These are phyloP conservation scores for Parascotia fuliginaria DNA, from an alignment of 2,888 invertebrate genomes.

Conservation along the genomic window DNA sequence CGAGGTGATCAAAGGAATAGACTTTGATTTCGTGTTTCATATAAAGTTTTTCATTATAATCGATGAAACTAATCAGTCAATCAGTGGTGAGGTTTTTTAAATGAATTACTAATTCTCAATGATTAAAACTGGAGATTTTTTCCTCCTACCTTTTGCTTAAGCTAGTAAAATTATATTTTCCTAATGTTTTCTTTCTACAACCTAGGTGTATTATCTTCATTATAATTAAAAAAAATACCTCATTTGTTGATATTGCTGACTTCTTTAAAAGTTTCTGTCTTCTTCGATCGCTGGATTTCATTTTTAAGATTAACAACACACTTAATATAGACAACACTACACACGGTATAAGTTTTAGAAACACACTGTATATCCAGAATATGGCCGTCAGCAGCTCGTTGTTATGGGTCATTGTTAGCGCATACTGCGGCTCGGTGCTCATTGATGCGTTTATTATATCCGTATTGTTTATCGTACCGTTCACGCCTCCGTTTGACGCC, in stretches of 20 bases:
- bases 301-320: slow-evolving; percentile 90
- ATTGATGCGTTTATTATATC: slow-evolving; percentile 50
- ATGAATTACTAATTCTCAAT: no score
- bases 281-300: slow-evolving; percentile 92
- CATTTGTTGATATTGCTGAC: slow-evolving; percentile 70
- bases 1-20: no score
- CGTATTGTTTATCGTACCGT: slow-evolving; percentile 56
- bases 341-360: slow-evolving; percentile 97
- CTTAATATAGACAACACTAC: slow-evolving; percentile 93
- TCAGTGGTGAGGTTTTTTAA: no score
- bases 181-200: no score
- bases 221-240: slow-evolving; percentile 52
- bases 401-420: slow-evolving; percentile 88
- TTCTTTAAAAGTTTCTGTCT: slow-evolving; percentile 88
- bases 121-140: no score
- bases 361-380: slow-evolving; percentile 96
- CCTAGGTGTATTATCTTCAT: no score
- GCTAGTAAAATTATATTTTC: no score
- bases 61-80: no score
- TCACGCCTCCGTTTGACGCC: slow-evolving; percentile 38
- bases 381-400: slow-evolving; percentile 89
- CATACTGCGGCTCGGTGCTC: slow-evolving; percentile 85
- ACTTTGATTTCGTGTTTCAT: no score
- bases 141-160: no score
- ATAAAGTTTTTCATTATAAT: no score